Percentiles rank a stretch among this genome's conserved stretches.
These are phyloP conservation scores for Neomorphus geoffroyi DNA, from an alignment of 2,797 vertebrate species.

Conservation along the genomic window DNA sequence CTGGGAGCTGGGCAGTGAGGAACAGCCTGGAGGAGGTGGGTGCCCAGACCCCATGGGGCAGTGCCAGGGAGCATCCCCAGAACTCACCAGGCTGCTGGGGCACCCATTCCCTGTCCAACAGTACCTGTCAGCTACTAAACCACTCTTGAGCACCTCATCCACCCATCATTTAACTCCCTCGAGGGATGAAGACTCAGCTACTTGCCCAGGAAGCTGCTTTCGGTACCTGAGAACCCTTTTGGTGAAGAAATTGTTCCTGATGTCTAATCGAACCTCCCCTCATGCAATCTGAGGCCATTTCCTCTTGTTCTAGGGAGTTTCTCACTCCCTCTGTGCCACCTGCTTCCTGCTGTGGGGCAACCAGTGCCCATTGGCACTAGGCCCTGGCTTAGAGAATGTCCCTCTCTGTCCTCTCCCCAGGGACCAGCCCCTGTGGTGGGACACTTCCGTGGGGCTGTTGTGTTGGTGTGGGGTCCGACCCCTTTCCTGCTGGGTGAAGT, in stretches of 20 bases:
- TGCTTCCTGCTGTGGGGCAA: background rate
- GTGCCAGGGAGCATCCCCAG: accelerated
- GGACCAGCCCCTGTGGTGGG: background rate
- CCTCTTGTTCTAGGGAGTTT: background rate
- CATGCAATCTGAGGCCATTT: no score
- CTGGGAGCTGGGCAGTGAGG: accelerated
- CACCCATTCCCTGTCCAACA: background rate
- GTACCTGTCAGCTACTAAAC: no score
- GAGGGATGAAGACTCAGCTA: no score
- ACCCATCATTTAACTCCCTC: no score
- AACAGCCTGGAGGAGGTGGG: no score
- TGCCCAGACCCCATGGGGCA: accelerated
- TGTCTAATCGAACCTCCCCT: no score
- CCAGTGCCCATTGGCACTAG: no score
- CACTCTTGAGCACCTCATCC: no score
- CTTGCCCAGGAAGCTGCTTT: no score
- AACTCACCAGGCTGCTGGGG: accelerated
- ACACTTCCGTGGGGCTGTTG: background rate
- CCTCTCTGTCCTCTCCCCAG: accelerated
- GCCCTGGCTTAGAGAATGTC: background rate
- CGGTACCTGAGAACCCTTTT: no score
- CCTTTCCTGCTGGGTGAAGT: background rate
- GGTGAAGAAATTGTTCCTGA: no score
- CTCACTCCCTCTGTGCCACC: accelerated
- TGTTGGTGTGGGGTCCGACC: accelerated